Conservation (phyloP, 2,113 vertebrate genomes). For the Carassius carassius region DNA sequence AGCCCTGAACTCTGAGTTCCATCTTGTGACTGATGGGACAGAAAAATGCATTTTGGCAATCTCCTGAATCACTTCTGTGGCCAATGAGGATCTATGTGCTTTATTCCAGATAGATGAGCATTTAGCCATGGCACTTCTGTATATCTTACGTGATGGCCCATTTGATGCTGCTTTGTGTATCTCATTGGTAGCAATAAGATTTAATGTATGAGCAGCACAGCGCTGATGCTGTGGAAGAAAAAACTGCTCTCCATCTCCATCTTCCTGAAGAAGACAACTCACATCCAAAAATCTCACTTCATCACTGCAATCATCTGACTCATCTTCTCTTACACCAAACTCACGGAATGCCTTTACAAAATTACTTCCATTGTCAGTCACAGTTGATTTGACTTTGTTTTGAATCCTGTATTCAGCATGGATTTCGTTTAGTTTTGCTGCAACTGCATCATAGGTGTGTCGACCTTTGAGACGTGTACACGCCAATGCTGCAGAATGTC, state of each 20-base stretch:
- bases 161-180: slow-evolving; percentile 35
- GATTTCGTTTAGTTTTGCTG: slow-evolving; percentile 27
- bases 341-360: slow-evolving; percentile 38
- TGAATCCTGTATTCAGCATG: slow-evolving; percentile 25
- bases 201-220: slow-evolving; percentile 38
- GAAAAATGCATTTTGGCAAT: not conserved
- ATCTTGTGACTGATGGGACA: not conserved
- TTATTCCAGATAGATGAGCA: slow-evolving; percentile 42
- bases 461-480: slow-evolving; percentile 20
- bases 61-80: not conserved
- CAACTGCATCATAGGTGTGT: slow-evolving; percentile 28
- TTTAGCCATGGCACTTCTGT: too few species aligned
- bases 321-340: slow-evolving; percentile 10
- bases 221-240: slow-evolving; percentile 42
- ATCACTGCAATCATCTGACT: too few species aligned
- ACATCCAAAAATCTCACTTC: too few species aligned
- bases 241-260: slow-evolving; percentile 37
- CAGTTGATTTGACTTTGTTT: slow-evolving; percentile 22
- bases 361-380: slow-evolving; percentile 35
- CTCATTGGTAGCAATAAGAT: slow-evolving; percentile 43
- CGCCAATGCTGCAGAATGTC: slow-evolving; percentile 31
- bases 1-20: not conserved
- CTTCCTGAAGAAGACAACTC: not conserved
- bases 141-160: slow-evolving; percentile 3
- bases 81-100: not conserved